Evolutionary conservation across 2,113 vertebrate species (phyloP).

Genomic region (Xiphophorus hellerii): DNA sequence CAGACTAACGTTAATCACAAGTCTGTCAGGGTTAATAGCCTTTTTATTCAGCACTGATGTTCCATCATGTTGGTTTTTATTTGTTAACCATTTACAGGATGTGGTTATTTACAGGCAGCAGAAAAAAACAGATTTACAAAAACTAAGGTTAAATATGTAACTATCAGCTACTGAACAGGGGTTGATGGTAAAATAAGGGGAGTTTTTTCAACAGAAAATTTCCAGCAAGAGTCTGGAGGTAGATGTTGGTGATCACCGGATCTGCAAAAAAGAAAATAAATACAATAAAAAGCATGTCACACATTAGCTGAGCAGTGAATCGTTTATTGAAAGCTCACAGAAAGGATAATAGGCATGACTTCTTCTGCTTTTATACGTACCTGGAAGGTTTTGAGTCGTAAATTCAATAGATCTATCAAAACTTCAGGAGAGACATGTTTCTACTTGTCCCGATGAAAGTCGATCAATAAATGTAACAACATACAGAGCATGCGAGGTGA

Average conservation of each 20-base stretch:
- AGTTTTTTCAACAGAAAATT: neutral
- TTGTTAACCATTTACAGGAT: neutral
- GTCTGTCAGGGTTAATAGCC: neutral
- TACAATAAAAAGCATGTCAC: neutral
- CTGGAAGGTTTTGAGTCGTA: neutral
- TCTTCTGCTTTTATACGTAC: neutral
- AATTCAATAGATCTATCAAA: neutral
- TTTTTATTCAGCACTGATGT: constrained; percentile 4
- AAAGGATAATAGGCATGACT: neutral
- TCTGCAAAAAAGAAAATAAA: constrained; percentile 65
- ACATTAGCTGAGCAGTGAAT: neutral
- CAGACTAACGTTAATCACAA: neutral
- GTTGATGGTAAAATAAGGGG: constrained; percentile 10
- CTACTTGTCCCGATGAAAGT: too few relatives aligned
- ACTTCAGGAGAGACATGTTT: neutral
- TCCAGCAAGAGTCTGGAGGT: neutral
- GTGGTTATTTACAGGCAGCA: neutral
- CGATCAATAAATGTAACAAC: neutral
- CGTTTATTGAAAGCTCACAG: neutral
- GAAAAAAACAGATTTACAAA: neutral
- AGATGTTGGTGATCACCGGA: constrained; percentile 66
- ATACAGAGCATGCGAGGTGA: too few relatives aligned
- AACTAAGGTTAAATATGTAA: neutral
- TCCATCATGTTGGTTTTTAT: neutral
- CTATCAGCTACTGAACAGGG: neutral